These are phyloP conservation scores for Aphis craccivora DNA, from an alignment of 1,140 invertebrate genomes.

Conservation along the genomic window DNA sequence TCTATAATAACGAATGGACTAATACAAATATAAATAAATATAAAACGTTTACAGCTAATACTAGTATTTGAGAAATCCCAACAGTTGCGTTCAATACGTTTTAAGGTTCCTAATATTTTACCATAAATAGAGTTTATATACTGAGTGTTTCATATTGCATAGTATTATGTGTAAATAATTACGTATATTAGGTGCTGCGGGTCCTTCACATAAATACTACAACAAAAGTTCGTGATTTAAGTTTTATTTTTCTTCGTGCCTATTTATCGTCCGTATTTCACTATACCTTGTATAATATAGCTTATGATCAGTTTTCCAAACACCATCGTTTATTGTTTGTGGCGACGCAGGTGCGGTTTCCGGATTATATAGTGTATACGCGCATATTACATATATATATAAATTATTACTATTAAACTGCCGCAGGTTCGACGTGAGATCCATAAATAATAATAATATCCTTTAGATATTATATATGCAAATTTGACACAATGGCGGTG, in stretches of 20 bases:
- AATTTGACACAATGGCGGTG: conserved; percentile 47
- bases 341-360: neutral
- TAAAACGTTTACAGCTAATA: too few relatives aligned
- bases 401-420: neutral
- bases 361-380: neutral
- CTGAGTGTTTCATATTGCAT: neutral
- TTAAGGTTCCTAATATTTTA: too few relatives aligned
- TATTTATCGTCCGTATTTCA: neutral
- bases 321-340: neutral
- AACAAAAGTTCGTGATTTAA: neutral
- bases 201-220: neutral
- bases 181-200: neutral
- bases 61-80: too few relatives aligned
- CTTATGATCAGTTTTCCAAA: neutral
- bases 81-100: too few relatives aligned
- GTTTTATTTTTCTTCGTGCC: neutral
- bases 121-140: neutral
- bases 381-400: neutral
- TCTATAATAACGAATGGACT: too few relatives aligned
- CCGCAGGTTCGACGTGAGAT: neutral
- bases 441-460: conserved; percentile 14
- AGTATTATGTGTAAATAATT: too few relatives aligned
- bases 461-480: conserved; percentile 9
- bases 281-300: neutral
- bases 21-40: too few relatives aligned